A percentile compares a stretch with the other conserved stretches of the same genome.
These are phyloP conservation scores for Leptinotarsa texana DNA, from an alignment of 1,140 invertebrate species.

Conservation along the genomic window DNA sequence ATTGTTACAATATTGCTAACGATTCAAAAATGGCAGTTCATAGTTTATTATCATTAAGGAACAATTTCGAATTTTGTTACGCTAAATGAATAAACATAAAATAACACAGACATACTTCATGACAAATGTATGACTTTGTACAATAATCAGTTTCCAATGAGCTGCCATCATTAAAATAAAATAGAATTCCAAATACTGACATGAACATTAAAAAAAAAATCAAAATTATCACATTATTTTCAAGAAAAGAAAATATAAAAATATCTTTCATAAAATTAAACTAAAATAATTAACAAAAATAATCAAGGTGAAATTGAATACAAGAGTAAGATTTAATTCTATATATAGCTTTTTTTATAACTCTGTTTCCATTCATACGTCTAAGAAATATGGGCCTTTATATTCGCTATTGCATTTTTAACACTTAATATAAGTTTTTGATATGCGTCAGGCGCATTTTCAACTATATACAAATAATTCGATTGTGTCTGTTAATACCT, in stretches of 20 bases:
- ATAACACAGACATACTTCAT: constrained; percentile 21
- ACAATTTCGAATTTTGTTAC: constrained; percentile 45
- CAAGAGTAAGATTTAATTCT: constrained; percentile 19
- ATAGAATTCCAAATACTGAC: constrained; percentile 40
- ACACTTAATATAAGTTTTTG: constrained; percentile 36
- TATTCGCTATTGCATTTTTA: constrained; percentile 32
- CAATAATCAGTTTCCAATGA: constrained; percentile 32
- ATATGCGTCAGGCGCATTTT: constrained; percentile 42
- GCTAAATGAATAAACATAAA: constrained; percentile 12
- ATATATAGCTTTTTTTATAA: constrained; percentile 8
- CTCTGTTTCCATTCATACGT: constrained; percentile 12
- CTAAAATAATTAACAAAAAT: constrained; percentile 39
- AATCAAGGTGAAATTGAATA: constrained; percentile 28
- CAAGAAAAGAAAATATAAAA: constrained; percentile 46
- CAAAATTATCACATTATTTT: constrained; percentile 45
- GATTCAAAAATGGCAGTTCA: constrained; percentile 47
- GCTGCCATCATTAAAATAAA: constrained; percentile 34
- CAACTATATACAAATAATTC: constrained; percentile 40
- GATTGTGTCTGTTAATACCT: constrained; percentile 43
- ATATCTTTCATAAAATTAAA: constrained; percentile 44
- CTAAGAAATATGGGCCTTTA: constrained; percentile 15
- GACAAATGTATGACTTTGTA: constrained; percentile 26
- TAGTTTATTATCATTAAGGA: constrained; percentile 41
- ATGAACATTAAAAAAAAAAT: constrained; percentile 30
- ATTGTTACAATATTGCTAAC: constrained; percentile 40